Evolutionary conservation across 2,888 invertebrate species (phyloP), one percentile per base, ranked within the genome.

Genomic region (Linnaemya vulpina): DNA sequence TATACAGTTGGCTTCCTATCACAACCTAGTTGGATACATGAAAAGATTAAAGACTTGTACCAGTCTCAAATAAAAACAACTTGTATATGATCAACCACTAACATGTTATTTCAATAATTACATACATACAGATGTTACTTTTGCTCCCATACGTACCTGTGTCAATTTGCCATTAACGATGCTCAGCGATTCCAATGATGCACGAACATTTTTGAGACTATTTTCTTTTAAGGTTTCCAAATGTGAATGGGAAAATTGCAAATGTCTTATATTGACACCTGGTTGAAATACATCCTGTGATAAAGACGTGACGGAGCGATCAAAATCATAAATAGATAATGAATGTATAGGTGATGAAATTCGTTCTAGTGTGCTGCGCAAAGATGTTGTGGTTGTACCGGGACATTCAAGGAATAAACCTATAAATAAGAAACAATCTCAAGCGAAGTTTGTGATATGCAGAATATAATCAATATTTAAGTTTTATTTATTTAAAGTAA

Each of bases 381-480:
- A 94, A 65, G 96, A 95, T 86, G 94, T 94, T 60, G 96, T 95
- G 74, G 96, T 96, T 60, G 96, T 96, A 71, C 96, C 96, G 55
- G 97, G 96, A 92, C 97, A 98, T 93, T 98, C 97, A 90, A 98
- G 94, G 93, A 96, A 97, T 86, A 98, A 94, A 83, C 97, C 95
- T 95, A 93, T 86, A 35, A 40, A n/a, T 1, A 65, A 25, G 4
- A 46, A 35, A 30, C 5, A 25, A 55, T 15, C 1, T 53, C 15
- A 55, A 25, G 9, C 25, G 5, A 25, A 25, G 13, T 55, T 25
- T 53, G n/a, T 15, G 46, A 49, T 17, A 46, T n/a, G 3, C 15
- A n/a, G n/a, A 4, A 46, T n/a, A 46, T n/a, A 3, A 15, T n/a
- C 46, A n/a, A n/a, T 11, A 4, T 15, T 46, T 46, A 46, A 43